phyloP scores from a whole-genome alignment of 2,888 invertebrate genomes.

The Neuroscelio doddi region DNA sequence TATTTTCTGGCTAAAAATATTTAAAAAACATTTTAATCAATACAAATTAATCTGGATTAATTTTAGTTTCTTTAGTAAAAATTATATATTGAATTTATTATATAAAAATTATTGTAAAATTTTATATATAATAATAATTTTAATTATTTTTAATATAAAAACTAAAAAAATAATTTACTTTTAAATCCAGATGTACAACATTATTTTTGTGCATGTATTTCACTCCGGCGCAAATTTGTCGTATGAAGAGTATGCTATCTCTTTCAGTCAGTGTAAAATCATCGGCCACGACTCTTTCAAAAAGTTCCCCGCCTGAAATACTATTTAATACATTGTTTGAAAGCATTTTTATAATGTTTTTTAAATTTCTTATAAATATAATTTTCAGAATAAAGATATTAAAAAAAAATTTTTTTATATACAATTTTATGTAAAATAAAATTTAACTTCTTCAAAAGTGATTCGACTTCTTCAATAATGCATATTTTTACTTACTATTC shows the following conservation, averaged over 20 bases:
- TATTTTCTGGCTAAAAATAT: constrained; percentile 86
- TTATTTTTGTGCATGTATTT: constrained; percentile 89
- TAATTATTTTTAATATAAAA: constrained; percentile 2
- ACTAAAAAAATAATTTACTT: constrained; percentile 73
- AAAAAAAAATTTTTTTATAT: constrained; percentile 16
- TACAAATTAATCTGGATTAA: too few relatives aligned
- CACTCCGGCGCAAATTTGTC: constrained; percentile 93
- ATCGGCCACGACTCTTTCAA: constrained; percentile 93
- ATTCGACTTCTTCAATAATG: too few relatives aligned
- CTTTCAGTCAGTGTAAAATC: constrained; percentile 92
- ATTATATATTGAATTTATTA: too few relatives aligned
- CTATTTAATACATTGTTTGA: constrained; percentile 72
- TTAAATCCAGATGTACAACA: constrained; percentile 92
- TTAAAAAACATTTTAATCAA: too few relatives aligned
- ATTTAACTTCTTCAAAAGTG: too few relatives aligned
- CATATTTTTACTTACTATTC: constrained; percentile 86
- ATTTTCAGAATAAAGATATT: constrained; percentile 12
- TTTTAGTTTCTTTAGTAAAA: too few relatives aligned
- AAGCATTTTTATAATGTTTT: neutral
- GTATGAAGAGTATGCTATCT: constrained; percentile 83
- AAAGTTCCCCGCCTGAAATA: constrained; percentile 93
- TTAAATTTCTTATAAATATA: neutral
- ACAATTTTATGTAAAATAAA: too few relatives aligned
- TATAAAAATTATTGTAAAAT: too few relatives aligned
- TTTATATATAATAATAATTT: neutral